Conservation (phyloP, 2,888 invertebrate genomes). For the Parnassius orleans region DNA sequence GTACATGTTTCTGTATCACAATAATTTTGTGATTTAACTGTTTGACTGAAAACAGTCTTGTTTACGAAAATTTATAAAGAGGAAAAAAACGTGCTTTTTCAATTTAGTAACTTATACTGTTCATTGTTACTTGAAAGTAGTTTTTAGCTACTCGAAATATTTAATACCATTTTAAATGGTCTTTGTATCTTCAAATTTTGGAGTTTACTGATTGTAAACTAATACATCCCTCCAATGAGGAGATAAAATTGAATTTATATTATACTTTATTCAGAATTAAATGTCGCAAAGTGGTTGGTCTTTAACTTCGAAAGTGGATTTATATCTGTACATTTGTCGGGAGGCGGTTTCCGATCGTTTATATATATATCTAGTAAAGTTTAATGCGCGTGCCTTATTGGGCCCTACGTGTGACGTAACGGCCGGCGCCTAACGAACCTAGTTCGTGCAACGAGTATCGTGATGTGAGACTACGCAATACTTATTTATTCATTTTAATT, state of each 20-base stretch:
- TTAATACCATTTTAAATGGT: neutral
- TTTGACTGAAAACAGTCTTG: conserved; percentile 1
- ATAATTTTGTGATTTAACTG: neutral
- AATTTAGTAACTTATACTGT: neutral
- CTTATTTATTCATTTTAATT: conserved; percentile 43
- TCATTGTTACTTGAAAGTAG: neutral
- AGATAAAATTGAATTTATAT: no score
- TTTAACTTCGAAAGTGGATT: conserved; percentile 1
- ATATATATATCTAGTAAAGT: conserved; percentile 14
- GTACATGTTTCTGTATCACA: no score
- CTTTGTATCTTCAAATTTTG: no score
- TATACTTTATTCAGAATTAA: neutral
- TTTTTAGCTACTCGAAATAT: neutral
- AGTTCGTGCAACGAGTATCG: conserved; percentile 48
- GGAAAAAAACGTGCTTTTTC: neutral
- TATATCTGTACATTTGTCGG: conserved; percentile 4
- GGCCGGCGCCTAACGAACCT: conserved; percentile 40
- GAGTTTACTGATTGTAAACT: no score
- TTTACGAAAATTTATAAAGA: neutral
- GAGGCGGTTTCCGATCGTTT: conserved; percentile 8
- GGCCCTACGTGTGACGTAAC: conserved; percentile 39
- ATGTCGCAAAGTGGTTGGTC: conserved; percentile 6
- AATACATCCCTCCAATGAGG: no score
- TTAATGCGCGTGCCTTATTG: conserved; percentile 33
- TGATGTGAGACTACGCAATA: conserved; percentile 36